These are phyloP conservation scores for Lasiommata megera DNA, from an alignment of 2,888 invertebrate species.

Conservation along the genomic window DNA sequence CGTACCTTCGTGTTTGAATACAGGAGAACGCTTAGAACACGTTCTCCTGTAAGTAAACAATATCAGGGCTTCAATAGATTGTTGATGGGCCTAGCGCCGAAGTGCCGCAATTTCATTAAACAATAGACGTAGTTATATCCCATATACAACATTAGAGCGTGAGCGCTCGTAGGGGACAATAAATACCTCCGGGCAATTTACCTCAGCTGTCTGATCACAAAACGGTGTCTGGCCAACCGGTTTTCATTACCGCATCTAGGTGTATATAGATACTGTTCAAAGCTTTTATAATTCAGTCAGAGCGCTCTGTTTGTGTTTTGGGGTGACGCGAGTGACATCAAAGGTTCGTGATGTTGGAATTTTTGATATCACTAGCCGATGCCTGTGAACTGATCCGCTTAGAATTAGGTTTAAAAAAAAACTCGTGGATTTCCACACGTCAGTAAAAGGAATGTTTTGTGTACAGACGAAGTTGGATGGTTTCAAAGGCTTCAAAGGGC, in stretches of 20 bases:
- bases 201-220: conserved; percentile 1
- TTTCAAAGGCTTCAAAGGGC: too few relatives aligned
- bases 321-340: neutral
- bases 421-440: too few relatives aligned
- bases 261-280: neutral
- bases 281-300: neutral
- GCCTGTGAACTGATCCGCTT: too few relatives aligned
- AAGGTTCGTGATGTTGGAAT: neutral
- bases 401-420: too few relatives aligned
- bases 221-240: neutral
- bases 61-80: neutral
- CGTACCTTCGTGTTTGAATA: too few relatives aligned
- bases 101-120: neutral
- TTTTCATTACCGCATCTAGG: neutral
- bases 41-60: neutral
- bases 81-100: conserved; percentile 1
- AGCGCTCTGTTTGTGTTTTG: neutral
- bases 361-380: neutral
- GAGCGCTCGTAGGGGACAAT: neutral
- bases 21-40: too few relatives aligned
- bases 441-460: too few relatives aligned
- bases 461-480: too few relatives aligned
- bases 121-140: neutral
- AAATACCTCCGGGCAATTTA: conserved; percentile 6
- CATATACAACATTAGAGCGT: neutral